Conservation (phyloP, 2,888 invertebrate species). For the Drosophila melanocephala region DNA sequence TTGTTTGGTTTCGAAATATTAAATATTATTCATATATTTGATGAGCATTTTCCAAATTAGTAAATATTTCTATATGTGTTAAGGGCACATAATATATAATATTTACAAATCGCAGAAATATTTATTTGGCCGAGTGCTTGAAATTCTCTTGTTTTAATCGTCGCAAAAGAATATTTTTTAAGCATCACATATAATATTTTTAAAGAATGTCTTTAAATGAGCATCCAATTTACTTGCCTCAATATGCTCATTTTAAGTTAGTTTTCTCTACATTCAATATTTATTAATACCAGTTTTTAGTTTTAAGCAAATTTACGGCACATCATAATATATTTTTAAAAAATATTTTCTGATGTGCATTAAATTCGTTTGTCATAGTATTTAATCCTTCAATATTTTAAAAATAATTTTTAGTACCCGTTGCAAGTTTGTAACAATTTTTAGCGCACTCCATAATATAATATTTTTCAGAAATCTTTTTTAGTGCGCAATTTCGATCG, state of each 20-base stretch:
- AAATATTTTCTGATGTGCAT: not conserved
- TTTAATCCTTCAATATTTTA: too few relatives aligned
- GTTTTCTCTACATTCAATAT: not conserved
- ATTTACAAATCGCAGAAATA: not conserved
- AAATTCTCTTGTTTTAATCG: not conserved
- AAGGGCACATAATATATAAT: not conserved
- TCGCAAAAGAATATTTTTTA: not conserved
- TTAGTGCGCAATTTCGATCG: too few relatives aligned
- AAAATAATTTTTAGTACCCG: too few relatives aligned
- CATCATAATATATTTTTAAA: not conserved
- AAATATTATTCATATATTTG: not conserved
- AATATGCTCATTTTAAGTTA: not conserved
- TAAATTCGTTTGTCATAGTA: not conserved
- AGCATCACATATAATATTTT: not conserved
- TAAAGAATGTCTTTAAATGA: not conserved
- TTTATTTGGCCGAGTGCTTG: not conserved
- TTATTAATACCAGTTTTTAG: not conserved
- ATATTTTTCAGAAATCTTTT: not conserved
- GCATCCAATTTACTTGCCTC: not conserved
- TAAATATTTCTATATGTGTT: not conserved
- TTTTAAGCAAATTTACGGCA: too few relatives aligned
- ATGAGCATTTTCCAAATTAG: not conserved
- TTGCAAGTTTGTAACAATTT: not conserved
- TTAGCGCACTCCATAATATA: not conserved
- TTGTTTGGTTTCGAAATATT: not conserved